Base-by-base conservation (phyloP, 2,113 vertebrate species). In the Albula glossodonta region DNA sequence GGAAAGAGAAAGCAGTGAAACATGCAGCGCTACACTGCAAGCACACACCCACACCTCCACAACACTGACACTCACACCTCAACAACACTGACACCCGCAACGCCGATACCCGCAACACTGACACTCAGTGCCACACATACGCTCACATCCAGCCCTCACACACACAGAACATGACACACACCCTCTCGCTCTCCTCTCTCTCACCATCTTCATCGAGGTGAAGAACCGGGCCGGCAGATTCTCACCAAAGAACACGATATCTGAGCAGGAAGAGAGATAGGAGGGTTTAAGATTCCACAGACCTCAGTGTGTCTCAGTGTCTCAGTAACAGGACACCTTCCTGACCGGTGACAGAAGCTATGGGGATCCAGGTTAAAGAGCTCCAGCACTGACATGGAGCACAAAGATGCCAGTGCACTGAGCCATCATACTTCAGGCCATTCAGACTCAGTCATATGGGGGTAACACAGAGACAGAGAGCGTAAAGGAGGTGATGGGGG, bases 241-340 rank as follows among this genome's bases (percentile, higher is more conserved):
- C 93, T 99, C 97, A 0, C 97, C 97, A 78, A 99, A 98, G 91
- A 99, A 98, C 9, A 99, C 95, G 0, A 99, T 98, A 86, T 99
- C 97, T 98, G 89, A 22, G 81, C 15, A 77, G 85, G 12, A 52
- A 84, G 81, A 86, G 52, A 66, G 80, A 31, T 15, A 9, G 60
- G 17, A 19, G 17, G 17, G 60, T 41, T 41, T 41, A 41, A 41
- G 31, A 41, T 41, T 41, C 31, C 31, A 41, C 31, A 41, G 31
- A 41, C 31, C 31, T 41, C 31, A 41, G 31, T 41, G 31, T 41
- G 31, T 41, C 31, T 41, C 31, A 41, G 31, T 41, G 31, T 41
- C 17, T 66, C 4, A 19, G 22, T 19, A 66, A 66, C 3, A 22
- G 60, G 22, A 7, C 17, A 66, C 17, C 1, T 66, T 66, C 60